phyloP scores from a whole-genome alignment of 2,888 invertebrate genomes.

The Diogma glabrata region DNA sequence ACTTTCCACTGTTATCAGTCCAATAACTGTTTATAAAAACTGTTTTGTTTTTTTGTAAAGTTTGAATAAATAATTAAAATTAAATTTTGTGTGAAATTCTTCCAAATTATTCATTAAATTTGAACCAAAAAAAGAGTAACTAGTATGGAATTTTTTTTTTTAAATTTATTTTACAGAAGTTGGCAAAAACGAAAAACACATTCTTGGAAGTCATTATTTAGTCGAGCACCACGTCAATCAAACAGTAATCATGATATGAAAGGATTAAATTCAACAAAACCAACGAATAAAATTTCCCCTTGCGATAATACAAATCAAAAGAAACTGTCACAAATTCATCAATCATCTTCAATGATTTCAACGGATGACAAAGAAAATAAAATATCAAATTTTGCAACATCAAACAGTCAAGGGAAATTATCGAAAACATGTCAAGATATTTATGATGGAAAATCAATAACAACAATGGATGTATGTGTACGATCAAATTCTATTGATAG shows the following conservation, averaged over 20 bases:
- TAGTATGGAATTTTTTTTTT: neutral
- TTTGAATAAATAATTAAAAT: no score
- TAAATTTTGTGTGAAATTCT: no score
- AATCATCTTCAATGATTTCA: neutral
- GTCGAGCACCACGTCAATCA: slow-evolving; percentile 34
- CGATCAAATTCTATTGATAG: slow-evolving; percentile 37
- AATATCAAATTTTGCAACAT: neutral
- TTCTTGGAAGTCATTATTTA: slow-evolving; percentile 37
- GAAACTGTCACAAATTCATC: slow-evolving; percentile 3
- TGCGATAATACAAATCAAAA: neutral
- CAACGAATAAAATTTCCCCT: slow-evolving; percentile 4
- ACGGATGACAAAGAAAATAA: neutral
- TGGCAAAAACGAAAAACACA: slow-evolving; percentile 38
- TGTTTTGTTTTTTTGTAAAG: no score
- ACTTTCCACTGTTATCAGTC: no score
- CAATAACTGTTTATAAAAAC: no score
- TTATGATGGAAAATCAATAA: slow-evolving; percentile 21
- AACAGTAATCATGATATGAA: slow-evolving; percentile 27
- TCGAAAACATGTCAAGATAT: slow-evolving; percentile 12
- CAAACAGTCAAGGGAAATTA: neutral
- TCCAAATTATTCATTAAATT: no score
- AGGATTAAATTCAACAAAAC: slow-evolving; percentile 18
- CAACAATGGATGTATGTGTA: slow-evolving; percentile 34
- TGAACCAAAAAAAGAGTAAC: neutral
- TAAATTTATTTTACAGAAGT: slow-evolving; percentile 26